Evolutionary conservation across 2,113 vertebrate species (phyloP).

Genomic region (Malurus alboscapulatus): DNA sequence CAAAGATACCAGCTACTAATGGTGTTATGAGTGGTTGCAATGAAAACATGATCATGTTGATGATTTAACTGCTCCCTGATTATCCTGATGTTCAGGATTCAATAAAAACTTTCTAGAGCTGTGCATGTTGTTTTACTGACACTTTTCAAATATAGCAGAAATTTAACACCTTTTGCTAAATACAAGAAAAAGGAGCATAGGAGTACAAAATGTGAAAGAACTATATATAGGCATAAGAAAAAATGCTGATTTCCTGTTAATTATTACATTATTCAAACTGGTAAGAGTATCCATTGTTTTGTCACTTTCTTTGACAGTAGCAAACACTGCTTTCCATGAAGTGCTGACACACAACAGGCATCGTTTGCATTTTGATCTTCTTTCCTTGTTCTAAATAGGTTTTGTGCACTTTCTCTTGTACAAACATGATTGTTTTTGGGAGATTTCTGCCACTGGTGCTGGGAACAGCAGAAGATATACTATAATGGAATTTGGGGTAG

Average conservation of each 20-base stretch:
- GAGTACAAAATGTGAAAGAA: background rate
- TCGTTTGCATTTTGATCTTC: background rate
- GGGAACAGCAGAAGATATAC: background rate
- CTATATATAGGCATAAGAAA: background rate
- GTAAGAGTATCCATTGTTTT: background rate
- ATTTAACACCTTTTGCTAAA: background rate
- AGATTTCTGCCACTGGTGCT: background rate
- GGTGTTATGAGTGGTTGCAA: background rate
- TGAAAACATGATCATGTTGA: background rate
- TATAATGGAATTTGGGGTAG: background rate
- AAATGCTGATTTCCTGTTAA: background rate
- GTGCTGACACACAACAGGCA: background rate
- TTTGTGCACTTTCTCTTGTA: background rate
- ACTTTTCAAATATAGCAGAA: background rate
- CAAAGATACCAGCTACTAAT: background rate
- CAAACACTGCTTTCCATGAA: background rate
- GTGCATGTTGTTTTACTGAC: background rate
- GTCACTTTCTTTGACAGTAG: background rate
- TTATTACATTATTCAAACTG: background rate
- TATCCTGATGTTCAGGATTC: background rate
- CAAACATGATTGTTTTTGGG: background rate
- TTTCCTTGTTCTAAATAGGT: background rate
- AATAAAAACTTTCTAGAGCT: background rate
- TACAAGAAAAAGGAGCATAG: background rate
- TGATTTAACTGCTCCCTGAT: background rate